These are phyloP conservation scores for Trisateles emortualis DNA, from an alignment of 2,888 invertebrate genomes.

Conservation along the genomic window DNA sequence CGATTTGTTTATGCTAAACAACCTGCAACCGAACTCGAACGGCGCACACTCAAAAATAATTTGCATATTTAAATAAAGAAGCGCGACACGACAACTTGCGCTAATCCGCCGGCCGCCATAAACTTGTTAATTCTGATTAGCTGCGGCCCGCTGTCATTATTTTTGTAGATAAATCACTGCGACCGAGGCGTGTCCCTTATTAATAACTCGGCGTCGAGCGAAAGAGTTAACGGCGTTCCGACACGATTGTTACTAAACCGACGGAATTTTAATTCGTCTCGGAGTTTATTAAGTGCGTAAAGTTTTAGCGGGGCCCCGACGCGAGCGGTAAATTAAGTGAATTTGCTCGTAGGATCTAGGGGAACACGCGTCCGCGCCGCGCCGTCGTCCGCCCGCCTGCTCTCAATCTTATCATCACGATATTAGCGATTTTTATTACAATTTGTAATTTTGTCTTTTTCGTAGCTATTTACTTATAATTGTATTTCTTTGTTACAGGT, in stretches of 20 bases:
- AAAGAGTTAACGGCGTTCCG: conserved; percentile 79
- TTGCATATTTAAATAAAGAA: conserved; percentile 76
- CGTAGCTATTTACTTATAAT: conserved; percentile 28
- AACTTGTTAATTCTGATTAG: conserved; percentile 74
- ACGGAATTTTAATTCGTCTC: conserved; percentile 84
- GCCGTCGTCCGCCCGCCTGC: conserved; percentile 20
- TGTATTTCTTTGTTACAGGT: conserved; percentile 66
- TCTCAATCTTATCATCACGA: conserved; percentile 70
- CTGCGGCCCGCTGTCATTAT: conserved; percentile 59
- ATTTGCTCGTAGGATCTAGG: conserved; percentile 70
- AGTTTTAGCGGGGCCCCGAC: conserved; percentile 76
- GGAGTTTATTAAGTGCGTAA: conserved; percentile 86
- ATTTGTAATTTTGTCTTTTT: conserved; percentile 52
- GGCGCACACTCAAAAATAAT: conserved; percentile 73
- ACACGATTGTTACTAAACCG: conserved; percentile 83
- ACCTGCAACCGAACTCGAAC: conserved; percentile 67
- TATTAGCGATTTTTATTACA: conserved; percentile 68
- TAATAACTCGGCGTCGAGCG: conserved; percentile 70
- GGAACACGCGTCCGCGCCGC: conserved; percentile 47
- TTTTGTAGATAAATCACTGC: conserved; percentile 71
- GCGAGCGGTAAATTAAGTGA: conserved; percentile 80
- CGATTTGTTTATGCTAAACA: conserved; percentile 81
- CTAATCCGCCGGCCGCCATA: conserved; percentile 56
- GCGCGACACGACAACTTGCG: conserved; percentile 58
- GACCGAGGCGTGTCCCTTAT: conserved; percentile 71